These are phyloP conservation scores for Pediacus dermestoides DNA, from an alignment of 2,888 invertebrate species.

Conservation along the genomic window DNA sequence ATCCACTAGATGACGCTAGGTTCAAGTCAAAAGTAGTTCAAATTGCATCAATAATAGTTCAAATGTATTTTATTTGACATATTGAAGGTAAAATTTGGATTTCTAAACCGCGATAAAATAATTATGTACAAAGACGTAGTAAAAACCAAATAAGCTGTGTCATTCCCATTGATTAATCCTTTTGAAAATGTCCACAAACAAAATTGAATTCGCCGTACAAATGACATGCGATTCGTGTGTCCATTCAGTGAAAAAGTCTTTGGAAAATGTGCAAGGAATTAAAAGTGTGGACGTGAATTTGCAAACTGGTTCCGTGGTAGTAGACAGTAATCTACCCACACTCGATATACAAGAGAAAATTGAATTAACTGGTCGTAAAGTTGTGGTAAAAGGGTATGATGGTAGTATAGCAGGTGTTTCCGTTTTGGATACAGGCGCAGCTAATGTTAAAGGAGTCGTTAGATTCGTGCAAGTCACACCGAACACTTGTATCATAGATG, in stretches of 20 bases:
- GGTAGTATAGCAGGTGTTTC: slow-evolving; percentile 70
- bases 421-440: slow-evolving; percentile 56
- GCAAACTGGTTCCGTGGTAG: slow-evolving; percentile 63
- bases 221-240: slow-evolving; percentile 59
- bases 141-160: slow-evolving; percentile 4
- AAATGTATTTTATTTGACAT: too few relatives aligned
- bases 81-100: too few relatives aligned
- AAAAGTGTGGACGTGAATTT: slow-evolving; percentile 54
- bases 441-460: slow-evolving; percentile 66
- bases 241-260: slow-evolving; percentile 49
- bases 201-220: slow-evolving; percentile 66
- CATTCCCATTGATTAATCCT: too few relatives aligned
- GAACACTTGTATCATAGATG: slow-evolving; percentile 70
- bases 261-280: slow-evolving; percentile 51
- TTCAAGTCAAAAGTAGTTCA: too few relatives aligned
- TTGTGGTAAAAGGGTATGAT: slow-evolving; percentile 78
- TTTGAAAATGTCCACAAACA: slow-evolving; percentile 40
- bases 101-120: too few relatives aligned
- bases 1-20: too few relatives aligned
- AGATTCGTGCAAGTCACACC: slow-evolving; percentile 65
- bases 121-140: too few relatives aligned
- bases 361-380: slow-evolving; percentile 62
- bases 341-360: slow-evolving; percentile 54
- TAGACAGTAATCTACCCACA: slow-evolving; percentile 64
- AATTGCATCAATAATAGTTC: too few relatives aligned